These are phyloP conservation scores for Rhagophthalmus giganteus DNA, from an alignment of 2,888 invertebrate species.

Conservation along the genomic window DNA sequence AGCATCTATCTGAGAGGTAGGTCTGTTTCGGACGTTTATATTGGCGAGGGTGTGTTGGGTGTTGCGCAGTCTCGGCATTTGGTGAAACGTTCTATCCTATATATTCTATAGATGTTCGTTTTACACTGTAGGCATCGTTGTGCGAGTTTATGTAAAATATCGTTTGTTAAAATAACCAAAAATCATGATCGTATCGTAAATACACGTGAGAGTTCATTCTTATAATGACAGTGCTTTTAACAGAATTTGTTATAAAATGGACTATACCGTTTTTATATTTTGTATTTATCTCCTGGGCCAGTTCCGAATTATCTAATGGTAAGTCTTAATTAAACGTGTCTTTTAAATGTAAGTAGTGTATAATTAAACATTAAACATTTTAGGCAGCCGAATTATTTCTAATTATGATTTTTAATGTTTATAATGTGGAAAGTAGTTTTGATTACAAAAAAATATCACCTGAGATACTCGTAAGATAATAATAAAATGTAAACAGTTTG, in stretches of 20 bases:
- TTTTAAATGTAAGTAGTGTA: too few species aligned
- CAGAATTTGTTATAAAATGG: constrained; percentile 39
- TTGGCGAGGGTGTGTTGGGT: constrained; percentile 36
- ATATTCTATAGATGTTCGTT: constrained; percentile 41
- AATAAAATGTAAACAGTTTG: too few species aligned
- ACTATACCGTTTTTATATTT: constrained; percentile 45
- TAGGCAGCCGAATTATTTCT: too few species aligned
- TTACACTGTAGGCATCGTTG: constrained; percentile 42
- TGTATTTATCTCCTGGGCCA: constrained; percentile 44
- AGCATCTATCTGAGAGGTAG: too few species aligned
- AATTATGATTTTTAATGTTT: too few species aligned
- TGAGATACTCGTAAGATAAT: too few species aligned
- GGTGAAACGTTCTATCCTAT: constrained; percentile 34
- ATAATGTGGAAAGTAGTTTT: too few species aligned
- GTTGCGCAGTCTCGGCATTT: constrained; percentile 42
- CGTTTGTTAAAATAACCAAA: constrained; percentile 34
- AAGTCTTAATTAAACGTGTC: too few species aligned
- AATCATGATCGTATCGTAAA: constrained; percentile 43
- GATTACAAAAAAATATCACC: too few species aligned
- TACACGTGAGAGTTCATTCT: constrained; percentile 39
- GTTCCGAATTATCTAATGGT: constrained; percentile 45
- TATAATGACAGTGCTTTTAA: constrained; percentile 42
- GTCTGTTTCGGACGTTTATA: too few species aligned
- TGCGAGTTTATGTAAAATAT: constrained; percentile 39
- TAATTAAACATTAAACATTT: too few species aligned